Evolutionary conservation across 2,113 vertebrate genomes (phyloP).

Genomic region (Tragulus kanchil): DNA sequence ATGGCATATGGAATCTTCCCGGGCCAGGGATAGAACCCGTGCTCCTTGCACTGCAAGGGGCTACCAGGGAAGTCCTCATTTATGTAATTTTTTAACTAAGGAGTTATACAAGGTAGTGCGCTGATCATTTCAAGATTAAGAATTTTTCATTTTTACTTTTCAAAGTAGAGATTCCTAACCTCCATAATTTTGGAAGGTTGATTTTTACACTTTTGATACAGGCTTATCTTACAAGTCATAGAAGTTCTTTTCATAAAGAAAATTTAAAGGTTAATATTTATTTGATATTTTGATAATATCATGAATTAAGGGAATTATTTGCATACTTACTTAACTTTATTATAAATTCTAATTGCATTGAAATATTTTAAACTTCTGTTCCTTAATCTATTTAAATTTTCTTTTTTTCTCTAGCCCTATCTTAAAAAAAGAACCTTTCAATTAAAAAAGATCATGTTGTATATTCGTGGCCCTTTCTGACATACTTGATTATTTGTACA

Average conservation of each 20-base stretch:
- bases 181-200: background rate
- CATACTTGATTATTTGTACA: background rate
- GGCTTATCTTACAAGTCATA: background rate
- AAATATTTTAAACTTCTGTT: background rate
- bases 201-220: background rate
- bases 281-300: background rate
- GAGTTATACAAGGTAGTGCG: background rate
- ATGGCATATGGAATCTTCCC: too few species aligned
- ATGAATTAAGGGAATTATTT: background rate
- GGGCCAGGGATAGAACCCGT: too few species aligned
- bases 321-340: background rate
- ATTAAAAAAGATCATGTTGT: background rate
- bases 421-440: background rate
- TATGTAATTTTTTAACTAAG: background rate
- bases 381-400: conserved; percentile 8
- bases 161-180: background rate
- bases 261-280: background rate
- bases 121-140: background rate
- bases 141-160: background rate
- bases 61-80: too few species aligned
- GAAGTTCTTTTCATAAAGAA: background rate
- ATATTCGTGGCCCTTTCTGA: background rate
- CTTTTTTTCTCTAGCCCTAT: background rate
- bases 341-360: background rate
- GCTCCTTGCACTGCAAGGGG: too few species aligned